Percentiles rank a stretch among this genome's conserved stretches.
phyloP scores from a whole-genome alignment of 2,797 vertebrate species.

The Enteromius unitaeniatus region DNA sequence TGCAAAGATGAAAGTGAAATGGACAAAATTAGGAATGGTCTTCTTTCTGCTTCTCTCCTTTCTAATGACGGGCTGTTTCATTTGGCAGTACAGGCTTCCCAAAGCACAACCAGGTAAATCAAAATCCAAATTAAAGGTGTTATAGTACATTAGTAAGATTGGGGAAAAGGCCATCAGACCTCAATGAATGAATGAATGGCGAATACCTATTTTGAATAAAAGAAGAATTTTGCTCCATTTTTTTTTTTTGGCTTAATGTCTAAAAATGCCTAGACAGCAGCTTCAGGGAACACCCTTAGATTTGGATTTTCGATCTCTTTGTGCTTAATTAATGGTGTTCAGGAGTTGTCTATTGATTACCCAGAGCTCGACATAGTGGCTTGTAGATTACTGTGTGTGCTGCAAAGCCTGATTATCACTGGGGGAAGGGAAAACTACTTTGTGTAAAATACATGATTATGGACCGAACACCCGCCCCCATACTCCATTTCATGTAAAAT shows the following conservation, averaged over 20 bases:
- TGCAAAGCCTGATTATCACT: constrained; percentile 63
- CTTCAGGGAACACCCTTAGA: constrained; percentile 33
- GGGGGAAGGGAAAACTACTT: constrained; percentile 48
- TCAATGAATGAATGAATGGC: not conserved
- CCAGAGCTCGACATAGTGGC: constrained; percentile 63
- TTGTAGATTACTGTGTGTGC: constrained; percentile 62
- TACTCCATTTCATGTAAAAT: constrained; percentile 8
- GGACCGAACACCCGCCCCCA: not conserved
- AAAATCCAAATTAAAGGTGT: not conserved
- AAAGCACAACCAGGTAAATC: constrained; percentile 73
- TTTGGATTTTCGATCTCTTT: constrained; percentile 59
- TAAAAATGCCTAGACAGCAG: constrained; percentile 20
- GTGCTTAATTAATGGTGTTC: constrained; percentile 66
- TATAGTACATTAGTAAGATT: not conserved
- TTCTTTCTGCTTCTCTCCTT: constrained; percentile 83
- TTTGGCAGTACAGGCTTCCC: constrained; percentile 90
- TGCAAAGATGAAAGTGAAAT: constrained; percentile 78
- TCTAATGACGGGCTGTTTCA: constrained; percentile 87
- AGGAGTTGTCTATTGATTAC: constrained; percentile 68
- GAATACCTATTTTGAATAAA: not conserved
- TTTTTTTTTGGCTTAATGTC: not conserved
- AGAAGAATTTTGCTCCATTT: constrained; percentile 1
- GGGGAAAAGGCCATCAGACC: not conserved
- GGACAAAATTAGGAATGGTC: constrained; percentile 76
- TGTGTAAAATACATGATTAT: constrained; percentile 45